Base-by-base conservation (phyloP, 2,888 invertebrate genomes). In the Epistrophe eligans region DNA sequence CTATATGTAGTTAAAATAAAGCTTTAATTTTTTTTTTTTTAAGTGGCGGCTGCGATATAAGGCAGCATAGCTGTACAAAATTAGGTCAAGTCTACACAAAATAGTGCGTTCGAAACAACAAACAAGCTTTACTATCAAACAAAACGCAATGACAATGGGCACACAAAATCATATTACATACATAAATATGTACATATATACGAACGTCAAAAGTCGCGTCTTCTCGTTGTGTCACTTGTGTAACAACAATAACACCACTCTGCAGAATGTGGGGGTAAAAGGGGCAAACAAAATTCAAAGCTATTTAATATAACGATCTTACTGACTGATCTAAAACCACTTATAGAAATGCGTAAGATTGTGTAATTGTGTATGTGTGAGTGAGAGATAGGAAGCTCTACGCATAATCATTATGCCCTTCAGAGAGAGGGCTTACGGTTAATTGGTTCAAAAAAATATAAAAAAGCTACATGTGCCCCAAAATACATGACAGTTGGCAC, bases 401-500 rank as follows among this genome's bases (percentile, higher is more conserved):
- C 45, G 45, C 40, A 70, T 72, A 84, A 84, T 88, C 66, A 84
- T 60, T 84, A 80, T 77, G 84, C 88, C 88, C 88, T 88, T 84
- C 88, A 88, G 55, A 48, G 55, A 48, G 35, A 55, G 38, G 58
- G 64, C 76, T 79, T 50, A 71, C 62, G 64, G 72, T 79, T 50
- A 71, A 73, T 73, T 60, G 32, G 73, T 52, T 67, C 64, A 77
- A 76, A 71, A 52, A 40, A 71, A 24, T 57, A 58, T 45, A 74
- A 17, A 35, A 84, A 50, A 24, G 73, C 64, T 74, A 24, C 3
- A 24, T 24, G 19, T 67, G 19, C 15, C 9, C 32, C 10, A 19
- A 9, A 2, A 3, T 19, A 66, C 45, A 64, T 45, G 45, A 64
- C 45, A 45, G 28, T 32, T 64, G 66, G 19, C 11, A 72, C 5